Percentiles rank a stretch among this genome's conserved stretches.
Conservation (phyloP, 2,797 vertebrate species). For the Amniataba percoides region DNA sequence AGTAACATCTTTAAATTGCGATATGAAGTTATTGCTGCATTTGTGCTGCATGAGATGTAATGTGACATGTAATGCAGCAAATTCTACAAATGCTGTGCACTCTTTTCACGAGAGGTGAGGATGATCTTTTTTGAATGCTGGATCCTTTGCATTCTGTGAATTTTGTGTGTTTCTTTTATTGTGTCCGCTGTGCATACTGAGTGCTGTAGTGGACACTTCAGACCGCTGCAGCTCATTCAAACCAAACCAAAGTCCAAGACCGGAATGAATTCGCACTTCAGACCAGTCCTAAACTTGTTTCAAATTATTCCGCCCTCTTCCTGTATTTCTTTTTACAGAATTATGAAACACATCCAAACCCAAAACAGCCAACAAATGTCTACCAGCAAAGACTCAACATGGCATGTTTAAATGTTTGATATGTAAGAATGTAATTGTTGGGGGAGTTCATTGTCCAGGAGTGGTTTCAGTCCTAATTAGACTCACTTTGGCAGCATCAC, state of each 20-base stretch:
- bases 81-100: not conserved
- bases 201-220: not conserved
- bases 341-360: not conserved
- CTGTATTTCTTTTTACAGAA: not conserved
- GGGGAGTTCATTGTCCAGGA: constrained; percentile 38
- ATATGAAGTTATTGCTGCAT: not conserved
- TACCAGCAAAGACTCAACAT: not conserved
- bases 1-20: not conserved
- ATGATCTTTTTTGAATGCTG: not conserved
- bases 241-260: not conserved
- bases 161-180: not conserved
- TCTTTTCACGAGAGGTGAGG: not conserved
- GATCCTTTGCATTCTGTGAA: no score
- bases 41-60: no score
- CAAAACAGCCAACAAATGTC: not conserved
- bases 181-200: not conserved
- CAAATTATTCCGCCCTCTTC: not conserved
- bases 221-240: not conserved
- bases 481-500: constrained; percentile 36
- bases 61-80: not conserved
- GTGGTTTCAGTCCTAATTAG: constrained; percentile 61
- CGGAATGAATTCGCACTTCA: not conserved
- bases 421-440: constrained; percentile 34
- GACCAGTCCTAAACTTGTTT: not conserved
- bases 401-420: not conserved